These are phyloP conservation scores for Tympanuchus pallidicinctus DNA, from an alignment of 2,113 vertebrate genomes.

Conservation along the genomic window DNA sequence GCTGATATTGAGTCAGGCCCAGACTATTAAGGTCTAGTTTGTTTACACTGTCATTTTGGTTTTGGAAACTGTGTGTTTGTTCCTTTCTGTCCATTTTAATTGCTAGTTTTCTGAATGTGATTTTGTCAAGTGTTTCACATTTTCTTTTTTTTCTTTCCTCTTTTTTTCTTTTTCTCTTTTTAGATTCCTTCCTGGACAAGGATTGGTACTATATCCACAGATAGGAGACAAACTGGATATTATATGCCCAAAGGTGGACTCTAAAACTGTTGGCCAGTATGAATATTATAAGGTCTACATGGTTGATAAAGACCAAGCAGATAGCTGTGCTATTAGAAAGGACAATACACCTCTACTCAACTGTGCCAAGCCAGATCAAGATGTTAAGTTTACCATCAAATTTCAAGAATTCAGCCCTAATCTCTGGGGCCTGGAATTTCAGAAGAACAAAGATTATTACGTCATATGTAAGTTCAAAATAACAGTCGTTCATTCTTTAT, in stretches of 20 bases:
- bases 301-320: constrained; percentile 96
- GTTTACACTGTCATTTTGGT: constrained; percentile 6
- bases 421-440: constrained; percentile 98
- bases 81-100: neutral
- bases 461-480: constrained; percentile 96
- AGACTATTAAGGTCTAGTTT: constrained; percentile 1
- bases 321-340: constrained; percentile 96
- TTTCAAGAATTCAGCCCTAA: constrained; percentile 99
- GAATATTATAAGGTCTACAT: constrained; percentile 99
- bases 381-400: constrained; percentile 99
- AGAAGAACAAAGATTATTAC: constrained; percentile 96
- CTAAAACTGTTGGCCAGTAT: constrained; percentile 88
- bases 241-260: constrained; percentile 97
- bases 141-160: neutral
- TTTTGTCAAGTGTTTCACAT: constrained; percentile 31
- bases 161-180: constrained; percentile 43
- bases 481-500: constrained; percentile 1
- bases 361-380: constrained; percentile 97
- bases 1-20: constrained; percentile 17
- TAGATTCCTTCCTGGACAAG: constrained; percentile 96
- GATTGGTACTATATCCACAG: constrained; percentile 97
- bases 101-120: neutral
- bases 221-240: constrained; percentile 99
- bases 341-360: constrained; percentile 97
- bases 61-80: constrained; percentile 33